Percentiles rank a stretch among this genome's conserved stretches.
Evolutionary conservation across 2,113 vertebrate genomes (phyloP).

Genomic region (Colossoma macropomum): DNA sequence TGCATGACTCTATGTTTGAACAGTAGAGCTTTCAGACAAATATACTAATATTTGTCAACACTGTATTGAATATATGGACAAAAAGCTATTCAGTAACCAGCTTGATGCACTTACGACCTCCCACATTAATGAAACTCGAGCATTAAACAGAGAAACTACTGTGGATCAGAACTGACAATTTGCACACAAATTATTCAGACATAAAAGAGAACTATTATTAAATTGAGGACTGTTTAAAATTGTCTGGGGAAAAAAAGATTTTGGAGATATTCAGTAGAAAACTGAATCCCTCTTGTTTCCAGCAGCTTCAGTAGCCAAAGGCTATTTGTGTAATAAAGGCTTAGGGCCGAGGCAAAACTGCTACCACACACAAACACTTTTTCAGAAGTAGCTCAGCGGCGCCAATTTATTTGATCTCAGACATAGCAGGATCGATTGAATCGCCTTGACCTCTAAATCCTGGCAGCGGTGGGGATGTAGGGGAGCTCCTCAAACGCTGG

Average conservation of each 20-base stretch:
- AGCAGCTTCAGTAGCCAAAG: neutral
- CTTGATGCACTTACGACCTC: too few species aligned
- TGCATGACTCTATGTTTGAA: neutral
- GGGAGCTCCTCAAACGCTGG: constrained; percentile 49
- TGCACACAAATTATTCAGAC: neutral
- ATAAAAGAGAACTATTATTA: neutral
- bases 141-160: neutral
- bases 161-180: neutral
- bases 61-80: neutral
- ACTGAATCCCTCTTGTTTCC: neutral
- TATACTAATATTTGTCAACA: neutral
- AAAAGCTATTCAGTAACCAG: neutral
- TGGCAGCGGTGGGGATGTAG: constrained; percentile 32
- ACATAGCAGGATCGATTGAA: constrained; percentile 13
- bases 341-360: neutral
- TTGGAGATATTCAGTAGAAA: neutral
- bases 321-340: constrained; percentile 13
- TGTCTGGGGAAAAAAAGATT: neutral
- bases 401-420: neutral
- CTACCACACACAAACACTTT: neutral
- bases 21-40: neutral
- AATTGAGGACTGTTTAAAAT: neutral
- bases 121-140: neutral
- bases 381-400: constrained; percentile 2
- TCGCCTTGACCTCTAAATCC: constrained; percentile 53